A percentile compares a stretch with the other conserved stretches of the same genome.
These are phyloP conservation scores for Portunus trituberculatus DNA, from an alignment of 1,140 invertebrate genomes.

Conservation along the genomic window DNA sequence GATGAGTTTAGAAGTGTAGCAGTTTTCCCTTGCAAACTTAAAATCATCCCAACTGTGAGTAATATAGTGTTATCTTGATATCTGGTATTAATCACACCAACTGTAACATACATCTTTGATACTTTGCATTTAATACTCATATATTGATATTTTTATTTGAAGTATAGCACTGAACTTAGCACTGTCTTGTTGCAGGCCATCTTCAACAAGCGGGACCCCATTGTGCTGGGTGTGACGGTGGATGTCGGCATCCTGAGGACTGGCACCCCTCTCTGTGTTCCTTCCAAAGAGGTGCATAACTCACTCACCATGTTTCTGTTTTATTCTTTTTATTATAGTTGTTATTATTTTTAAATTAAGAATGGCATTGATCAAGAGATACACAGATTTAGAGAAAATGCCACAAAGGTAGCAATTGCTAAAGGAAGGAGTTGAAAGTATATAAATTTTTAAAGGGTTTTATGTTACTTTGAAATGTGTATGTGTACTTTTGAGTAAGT, in stretches of 20 bases:
- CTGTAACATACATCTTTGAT: too few species aligned
- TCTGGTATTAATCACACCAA: too few species aligned
- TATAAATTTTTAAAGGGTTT: too few species aligned
- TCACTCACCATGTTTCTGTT: neutral
- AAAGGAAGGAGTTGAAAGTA: too few species aligned
- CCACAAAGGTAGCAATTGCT: too few species aligned
- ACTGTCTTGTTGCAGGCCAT: conserved; percentile 88
- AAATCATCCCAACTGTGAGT: conserved; percentile 89
- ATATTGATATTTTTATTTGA: too few species aligned
- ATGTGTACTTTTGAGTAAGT: too few species aligned
- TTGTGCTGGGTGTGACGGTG: conserved; percentile 96
- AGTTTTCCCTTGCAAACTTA: conserved; percentile 98
- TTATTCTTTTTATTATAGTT: neutral
- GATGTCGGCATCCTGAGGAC: conserved; percentile 97
- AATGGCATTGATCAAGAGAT: neutral
- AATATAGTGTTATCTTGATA: too few species aligned
- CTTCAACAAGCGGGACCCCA: conserved; percentile 99
- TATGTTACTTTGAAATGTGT: too few species aligned
- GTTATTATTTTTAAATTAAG: neutral
- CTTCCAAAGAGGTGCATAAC: conserved; percentile 88
- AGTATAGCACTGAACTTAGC: neutral
- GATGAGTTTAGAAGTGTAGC: conserved; percentile 98
- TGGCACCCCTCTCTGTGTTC: conserved; percentile 98
- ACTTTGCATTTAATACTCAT: too few species aligned
- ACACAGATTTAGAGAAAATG: too few species aligned